A percentile compares a stretch with the other conserved stretches of the same genome.
Evolutionary conservation across 2,888 invertebrate species (phyloP).

Genomic region (Boloria selene): DNA sequence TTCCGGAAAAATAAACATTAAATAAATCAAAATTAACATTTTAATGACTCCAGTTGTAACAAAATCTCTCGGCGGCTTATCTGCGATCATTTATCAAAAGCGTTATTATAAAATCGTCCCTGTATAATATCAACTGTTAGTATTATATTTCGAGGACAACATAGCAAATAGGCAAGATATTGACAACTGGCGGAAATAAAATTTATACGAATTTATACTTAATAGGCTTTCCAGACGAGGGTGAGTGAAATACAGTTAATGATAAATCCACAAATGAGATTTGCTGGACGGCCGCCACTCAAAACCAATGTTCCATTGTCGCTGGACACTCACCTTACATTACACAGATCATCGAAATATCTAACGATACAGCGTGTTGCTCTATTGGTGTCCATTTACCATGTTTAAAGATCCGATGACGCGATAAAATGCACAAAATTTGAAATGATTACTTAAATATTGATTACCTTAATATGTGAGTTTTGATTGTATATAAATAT

Average conservation of each 20-base stretch:
- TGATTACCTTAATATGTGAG: no score
- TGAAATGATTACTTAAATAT: no score
- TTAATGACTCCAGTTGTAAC: constrained; percentile 21
- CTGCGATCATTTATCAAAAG: constrained; percentile 14
- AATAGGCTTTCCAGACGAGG: constrained; percentile 76
- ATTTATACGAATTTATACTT: constrained; percentile 78
- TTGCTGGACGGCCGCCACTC: constrained; percentile 80
- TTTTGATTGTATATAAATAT: no score
- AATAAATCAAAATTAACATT: constrained; percentile 13
- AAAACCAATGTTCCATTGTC: constrained; percentile 74
- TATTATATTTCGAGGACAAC: constrained; percentile 25
- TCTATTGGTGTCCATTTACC: constrained; percentile 3
- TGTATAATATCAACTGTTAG: constrained; percentile 19
- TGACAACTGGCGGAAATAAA: constrained; percentile 74
- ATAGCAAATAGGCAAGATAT: constrained; percentile 64
- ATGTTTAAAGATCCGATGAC: no score
- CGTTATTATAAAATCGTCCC: constrained; percentile 6
- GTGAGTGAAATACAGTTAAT: constrained; percentile 81
- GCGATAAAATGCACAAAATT: no score
- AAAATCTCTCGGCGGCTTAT: constrained; percentile 15
- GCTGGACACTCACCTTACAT: constrained; percentile 78
- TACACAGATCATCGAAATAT: constrained; percentile 66
- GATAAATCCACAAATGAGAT: constrained; percentile 83
- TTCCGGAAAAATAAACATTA: constrained; percentile 4
- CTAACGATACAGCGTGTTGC: constrained; percentile 57